These are phyloP conservation scores for Epinephelus fuscoguttatus DNA, from an alignment of 2,113 vertebrate genomes.

Conservation along the genomic window DNA sequence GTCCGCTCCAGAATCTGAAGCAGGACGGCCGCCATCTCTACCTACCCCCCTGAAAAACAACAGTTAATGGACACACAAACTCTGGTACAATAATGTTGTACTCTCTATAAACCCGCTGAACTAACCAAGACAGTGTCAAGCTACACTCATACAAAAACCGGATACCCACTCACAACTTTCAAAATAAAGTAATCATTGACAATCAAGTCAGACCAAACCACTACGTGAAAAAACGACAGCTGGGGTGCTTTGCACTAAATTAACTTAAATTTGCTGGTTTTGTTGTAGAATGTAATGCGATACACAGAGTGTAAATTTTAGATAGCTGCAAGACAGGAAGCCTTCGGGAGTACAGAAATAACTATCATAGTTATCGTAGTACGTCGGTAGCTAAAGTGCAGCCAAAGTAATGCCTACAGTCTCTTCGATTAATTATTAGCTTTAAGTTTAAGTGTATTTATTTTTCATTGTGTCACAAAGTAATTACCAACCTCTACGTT, in stretches of 20 bases:
- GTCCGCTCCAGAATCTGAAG: constrained; percentile 91
- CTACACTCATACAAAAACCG: background rate
- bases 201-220: background rate
- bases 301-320: too few species aligned
- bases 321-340: too few species aligned
- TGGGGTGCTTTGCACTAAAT: too few species aligned
- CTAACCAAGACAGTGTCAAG: background rate
- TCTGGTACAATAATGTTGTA: background rate
- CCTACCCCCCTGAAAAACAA: background rate
- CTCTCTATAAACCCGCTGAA: background rate
- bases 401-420: background rate
- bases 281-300: too few species aligned
- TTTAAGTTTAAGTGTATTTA: too few species aligned
- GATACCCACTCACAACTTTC: constrained; percentile 18
- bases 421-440: background rate
- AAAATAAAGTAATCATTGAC: constrained; percentile 41
- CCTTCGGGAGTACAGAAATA: too few species aligned
- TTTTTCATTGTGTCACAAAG: too few species aligned
- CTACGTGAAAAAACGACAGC: background rate
- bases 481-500: too few species aligned
- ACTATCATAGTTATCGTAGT: too few species aligned
- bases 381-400: too few species aligned
- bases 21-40: constrained; percentile 91
- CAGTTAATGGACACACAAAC: background rate
- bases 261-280: too few species aligned